These are phyloP conservation scores for Drosophila algonquin DNA, from an alignment of 2,888 invertebrate genomes.

Conservation along the genomic window DNA sequence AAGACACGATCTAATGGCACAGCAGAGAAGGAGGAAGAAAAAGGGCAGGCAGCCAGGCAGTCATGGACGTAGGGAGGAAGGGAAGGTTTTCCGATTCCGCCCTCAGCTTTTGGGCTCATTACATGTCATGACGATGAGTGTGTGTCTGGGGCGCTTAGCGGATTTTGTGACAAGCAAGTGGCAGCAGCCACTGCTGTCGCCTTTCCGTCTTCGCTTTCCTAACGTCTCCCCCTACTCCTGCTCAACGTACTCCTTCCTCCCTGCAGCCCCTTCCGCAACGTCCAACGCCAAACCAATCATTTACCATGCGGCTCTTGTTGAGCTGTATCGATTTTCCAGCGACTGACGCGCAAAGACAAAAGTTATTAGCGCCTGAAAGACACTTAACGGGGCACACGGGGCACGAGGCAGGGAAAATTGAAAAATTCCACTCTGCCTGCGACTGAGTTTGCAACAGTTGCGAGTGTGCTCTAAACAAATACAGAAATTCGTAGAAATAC, in stretches of 20 bases:
- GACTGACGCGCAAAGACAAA: slow-evolving; percentile 49
- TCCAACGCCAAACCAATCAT: slow-evolving; percentile 63
- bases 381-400: slow-evolving; percentile 46
- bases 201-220: not conserved
- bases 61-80: not conserved
- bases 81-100: not conserved
- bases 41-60: too few species aligned
- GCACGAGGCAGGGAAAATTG: slow-evolving; percentile 5
- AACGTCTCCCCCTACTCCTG: not conserved
- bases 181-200: slow-evolving; percentile 26
- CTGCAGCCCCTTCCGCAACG: not conserved
- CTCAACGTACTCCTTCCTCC: not conserved
- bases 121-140: slow-evolving; percentile 48
- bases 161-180: slow-evolving; percentile 60
- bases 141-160: slow-evolving; percentile 64
- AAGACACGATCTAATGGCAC: slow-evolving; percentile 7
- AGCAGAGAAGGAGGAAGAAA: not conserved
- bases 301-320: slow-evolving; percentile 48
- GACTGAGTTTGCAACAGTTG: not conserved
- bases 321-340: slow-evolving; percentile 64
- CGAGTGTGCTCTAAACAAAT: slow-evolving; percentile 1
- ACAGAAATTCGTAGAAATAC: not conserved
- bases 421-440: not conserved
- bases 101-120: slow-evolving; percentile 42
- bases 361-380: slow-evolving; percentile 68